Conservation (phyloP, 2,888 invertebrate species). For the Cheilosia vernalis region DNA sequence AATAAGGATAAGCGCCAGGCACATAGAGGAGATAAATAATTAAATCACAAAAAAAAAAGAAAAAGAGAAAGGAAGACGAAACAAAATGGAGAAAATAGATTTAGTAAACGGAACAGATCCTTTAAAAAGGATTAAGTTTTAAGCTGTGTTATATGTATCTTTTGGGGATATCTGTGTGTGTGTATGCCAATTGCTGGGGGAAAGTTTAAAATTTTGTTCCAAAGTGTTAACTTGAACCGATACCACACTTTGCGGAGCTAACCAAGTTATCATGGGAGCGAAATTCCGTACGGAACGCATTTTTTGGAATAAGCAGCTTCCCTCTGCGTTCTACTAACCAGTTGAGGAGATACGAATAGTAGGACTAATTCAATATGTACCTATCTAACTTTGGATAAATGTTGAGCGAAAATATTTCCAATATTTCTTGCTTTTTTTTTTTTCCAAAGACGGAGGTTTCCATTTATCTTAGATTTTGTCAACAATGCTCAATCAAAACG, state of each 20-base stretch:
- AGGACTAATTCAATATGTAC: neutral
- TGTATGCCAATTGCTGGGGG: conserved; percentile 17
- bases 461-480: too few relatives aligned
- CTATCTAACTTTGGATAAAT: neutral
- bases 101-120: conserved; percentile 26
- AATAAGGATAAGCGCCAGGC: conserved; percentile 70
- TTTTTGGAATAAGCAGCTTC: neutral
- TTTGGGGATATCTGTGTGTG: neutral
- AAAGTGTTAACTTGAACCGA: conserved; percentile 21
- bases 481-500: too few relatives aligned
- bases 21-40: conserved; percentile 71
- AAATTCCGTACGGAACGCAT: neutral
- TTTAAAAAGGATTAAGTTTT: conserved; percentile 35
- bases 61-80: conserved; percentile 6
- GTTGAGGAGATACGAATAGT: neutral
- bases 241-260: neutral
- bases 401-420: too few relatives aligned
- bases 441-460: too few relatives aligned
- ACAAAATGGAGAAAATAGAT: conserved; percentile 36
- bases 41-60: conserved; percentile 55
- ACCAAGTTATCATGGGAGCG: neutral
- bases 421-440: too few relatives aligned
- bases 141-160: conserved; percentile 24
- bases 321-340: neutral
- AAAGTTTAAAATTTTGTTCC: conserved; percentile 43